Evolutionary conservation across 1,140 invertebrate genomes (phyloP).

Genomic region (Polypedilum vanderplanki): DNA sequence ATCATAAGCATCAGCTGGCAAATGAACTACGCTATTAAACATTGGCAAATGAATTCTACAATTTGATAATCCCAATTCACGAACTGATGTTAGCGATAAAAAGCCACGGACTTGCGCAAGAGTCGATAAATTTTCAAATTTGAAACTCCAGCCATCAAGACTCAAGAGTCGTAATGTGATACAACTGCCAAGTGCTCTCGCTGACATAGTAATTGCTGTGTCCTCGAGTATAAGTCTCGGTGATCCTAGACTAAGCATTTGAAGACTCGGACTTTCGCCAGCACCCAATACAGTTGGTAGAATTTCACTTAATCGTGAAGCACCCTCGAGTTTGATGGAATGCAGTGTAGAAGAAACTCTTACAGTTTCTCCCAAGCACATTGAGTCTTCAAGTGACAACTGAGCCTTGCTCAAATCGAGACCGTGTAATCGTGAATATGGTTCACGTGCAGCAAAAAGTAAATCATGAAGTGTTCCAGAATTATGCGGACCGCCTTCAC

Average conservation of each 20-base stretch:
- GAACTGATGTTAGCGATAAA: conserved; percentile 44
- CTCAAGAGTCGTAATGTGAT: conserved; percentile 47
- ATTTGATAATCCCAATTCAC: conserved; percentile 46
- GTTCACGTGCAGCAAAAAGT: conserved; percentile 45
- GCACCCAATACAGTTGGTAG: conserved; percentile 49
- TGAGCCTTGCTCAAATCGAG: conserved; percentile 49
- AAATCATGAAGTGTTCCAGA: conserved; percentile 47
- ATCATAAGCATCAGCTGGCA: conserved; percentile 41
- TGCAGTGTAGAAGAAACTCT: conserved; percentile 47
- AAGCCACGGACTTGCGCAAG: conserved; percentile 45
- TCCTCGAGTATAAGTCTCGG: conserved; percentile 49
- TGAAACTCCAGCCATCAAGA: conserved; percentile 52
- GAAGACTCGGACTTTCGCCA: conserved; percentile 48
- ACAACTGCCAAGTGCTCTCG: conserved; percentile 48
- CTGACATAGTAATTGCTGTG: conserved; percentile 49
- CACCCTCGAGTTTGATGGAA: conserved; percentile 49
- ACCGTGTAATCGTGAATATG: conserved; percentile 46
- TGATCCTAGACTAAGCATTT: conserved; percentile 50
- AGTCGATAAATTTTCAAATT: conserved; percentile 48
- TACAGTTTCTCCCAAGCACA: conserved; percentile 51
- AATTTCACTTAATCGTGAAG: conserved; percentile 44
- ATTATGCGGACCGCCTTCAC: conserved; percentile 46
- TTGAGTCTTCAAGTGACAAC: conserved; percentile 47
- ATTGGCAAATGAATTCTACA: conserved; percentile 46
- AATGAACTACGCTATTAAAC: conserved; percentile 9